phyloP scores from a whole-genome alignment of 2,113 vertebrate species.

The Chaenogobius annularis region DNA sequence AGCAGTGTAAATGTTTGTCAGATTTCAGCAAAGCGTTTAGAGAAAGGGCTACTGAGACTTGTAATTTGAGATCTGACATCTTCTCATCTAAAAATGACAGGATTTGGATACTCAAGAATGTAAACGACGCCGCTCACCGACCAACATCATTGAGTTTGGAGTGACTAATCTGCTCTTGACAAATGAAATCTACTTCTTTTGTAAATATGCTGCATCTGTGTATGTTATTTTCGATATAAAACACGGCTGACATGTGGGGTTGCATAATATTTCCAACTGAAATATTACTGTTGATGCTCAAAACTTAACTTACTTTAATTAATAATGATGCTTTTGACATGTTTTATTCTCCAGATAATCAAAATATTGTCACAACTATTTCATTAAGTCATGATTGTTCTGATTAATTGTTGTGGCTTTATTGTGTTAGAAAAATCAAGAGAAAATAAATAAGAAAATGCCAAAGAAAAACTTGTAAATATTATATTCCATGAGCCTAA shows the following conservation, averaged over 20 bases:
- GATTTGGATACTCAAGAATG: slow-evolving; percentile 15
- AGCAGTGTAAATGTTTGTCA: slow-evolving; percentile 16
- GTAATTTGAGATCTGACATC: slow-evolving; percentile 36
- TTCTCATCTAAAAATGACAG: slow-evolving; percentile 14
- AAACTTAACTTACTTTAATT: background rate
- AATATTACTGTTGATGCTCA: background rate
- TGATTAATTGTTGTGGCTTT: too few relatives aligned
- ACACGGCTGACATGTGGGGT: background rate
- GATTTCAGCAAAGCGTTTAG: slow-evolving; percentile 9
- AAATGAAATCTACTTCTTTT: background rate
- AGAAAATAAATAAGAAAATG: too few relatives aligned
- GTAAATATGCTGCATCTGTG: background rate
- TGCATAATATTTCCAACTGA: background rate
- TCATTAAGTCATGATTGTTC: too few relatives aligned
- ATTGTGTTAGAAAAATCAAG: too few relatives aligned
- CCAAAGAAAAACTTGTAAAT: too few relatives aligned
- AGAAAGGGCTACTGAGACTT: slow-evolving; percentile 14
- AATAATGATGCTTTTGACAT: too few relatives aligned
- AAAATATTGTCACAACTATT: too few relatives aligned
- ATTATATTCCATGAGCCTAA: too few relatives aligned
- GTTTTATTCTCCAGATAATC: too few relatives aligned
- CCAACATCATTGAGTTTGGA: background rate
- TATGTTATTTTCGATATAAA: background rate
- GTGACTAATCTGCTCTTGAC: background rate
- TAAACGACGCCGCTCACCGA: background rate